Percentiles rank a stretch among this genome's conserved stretches.
Conservation (phyloP, 2,113 vertebrate species). For the Seriola dumerili region DNA sequence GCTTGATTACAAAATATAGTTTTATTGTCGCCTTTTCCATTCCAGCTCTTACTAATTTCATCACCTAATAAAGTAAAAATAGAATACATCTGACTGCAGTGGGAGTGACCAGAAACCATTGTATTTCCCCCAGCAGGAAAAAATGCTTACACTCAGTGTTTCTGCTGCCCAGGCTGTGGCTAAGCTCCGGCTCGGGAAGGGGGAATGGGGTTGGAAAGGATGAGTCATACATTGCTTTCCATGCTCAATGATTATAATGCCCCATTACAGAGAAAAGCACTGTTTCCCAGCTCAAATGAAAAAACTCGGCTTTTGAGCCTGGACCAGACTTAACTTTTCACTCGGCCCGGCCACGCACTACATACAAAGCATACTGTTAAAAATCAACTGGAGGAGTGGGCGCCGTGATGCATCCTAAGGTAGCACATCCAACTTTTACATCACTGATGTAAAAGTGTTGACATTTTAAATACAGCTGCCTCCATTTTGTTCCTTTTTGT, state of each 20-base stretch:
- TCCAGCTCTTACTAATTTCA: constrained; percentile 38
- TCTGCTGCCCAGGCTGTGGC: constrained; percentile 71
- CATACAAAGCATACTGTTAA: constrained; percentile 44
- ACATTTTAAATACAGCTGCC: constrained; percentile 22
- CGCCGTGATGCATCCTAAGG: constrained; percentile 33
- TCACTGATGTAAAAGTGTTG: constrained; percentile 35
- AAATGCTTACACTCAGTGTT: constrained; percentile 76
- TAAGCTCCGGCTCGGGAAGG: constrained; percentile 57
- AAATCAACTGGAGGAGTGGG: constrained; percentile 36
- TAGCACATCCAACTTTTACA: constrained; percentile 40
- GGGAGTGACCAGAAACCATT: constrained; percentile 60
- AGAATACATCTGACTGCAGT: constrained; percentile 31
- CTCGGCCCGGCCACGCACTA: constrained; percentile 35
- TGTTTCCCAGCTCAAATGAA: constrained; percentile 74
- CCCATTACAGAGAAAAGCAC: constrained; percentile 79
- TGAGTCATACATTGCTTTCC: constrained; percentile 83
- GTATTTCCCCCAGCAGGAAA: constrained; percentile 57
- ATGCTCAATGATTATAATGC: constrained; percentile 82
- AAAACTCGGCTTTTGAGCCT: constrained; percentile 54
- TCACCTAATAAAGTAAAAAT: constrained; percentile 64
- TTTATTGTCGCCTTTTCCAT: constrained; percentile 31
- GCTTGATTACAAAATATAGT: constrained; percentile 25
- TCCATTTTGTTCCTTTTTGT: constrained; percentile 31
- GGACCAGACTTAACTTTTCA: constrained; percentile 51
- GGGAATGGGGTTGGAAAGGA: constrained; percentile 80